Evolutionary conservation across 2,797 vertebrate species (phyloP), one percentile per base, ranked within the genome.

Genomic region (Synaphobranchus kaupii): DNA sequence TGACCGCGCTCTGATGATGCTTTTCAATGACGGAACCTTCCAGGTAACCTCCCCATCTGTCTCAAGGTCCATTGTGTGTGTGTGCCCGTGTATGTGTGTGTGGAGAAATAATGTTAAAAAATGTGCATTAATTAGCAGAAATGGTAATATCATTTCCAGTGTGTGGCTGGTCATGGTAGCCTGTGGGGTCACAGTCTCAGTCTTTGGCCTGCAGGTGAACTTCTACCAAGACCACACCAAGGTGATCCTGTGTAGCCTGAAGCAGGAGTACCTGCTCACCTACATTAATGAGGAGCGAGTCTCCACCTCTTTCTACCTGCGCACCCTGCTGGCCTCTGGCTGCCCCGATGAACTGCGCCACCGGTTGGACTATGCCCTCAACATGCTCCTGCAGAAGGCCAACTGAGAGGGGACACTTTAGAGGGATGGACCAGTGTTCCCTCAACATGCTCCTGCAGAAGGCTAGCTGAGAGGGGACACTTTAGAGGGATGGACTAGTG

Each of bases 161-260:
- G 31, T 73, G 68, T 84, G 68, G 28, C 68, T 17, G 31, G 28
- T 73, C 31, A 71, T 13, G 5, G 28, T 73, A 10, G 68, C 5
- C 68, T 34, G 10, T 85, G 60, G 20, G 39, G 22, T 50, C 81
- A 86, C 81, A 9, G 15, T 68, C 15, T 85, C 48, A 85, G 54
- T 68, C 91, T 90, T 76, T 90, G 88, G 82, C 91, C 87, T 90
- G 83, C 89, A 99, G 99, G 98, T 99, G 85, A 99, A 99, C 91
- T 99, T 99, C 93, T 99, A 99, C 91, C 99, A 99, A 0, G 98
- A 99, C 93, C 99, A 99, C 94, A 99, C 99, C 0, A 99, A 99
- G 94, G 97, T 99, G 86, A 99, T 99, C 88, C 96, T 99, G 91
- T 98, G 97, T 89, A 98, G 95, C 92, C 97, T 98, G 92, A 97